Conservation (phyloP, 2,113 vertebrate genomes). For the Thalassarche chlororhynchos region DNA sequence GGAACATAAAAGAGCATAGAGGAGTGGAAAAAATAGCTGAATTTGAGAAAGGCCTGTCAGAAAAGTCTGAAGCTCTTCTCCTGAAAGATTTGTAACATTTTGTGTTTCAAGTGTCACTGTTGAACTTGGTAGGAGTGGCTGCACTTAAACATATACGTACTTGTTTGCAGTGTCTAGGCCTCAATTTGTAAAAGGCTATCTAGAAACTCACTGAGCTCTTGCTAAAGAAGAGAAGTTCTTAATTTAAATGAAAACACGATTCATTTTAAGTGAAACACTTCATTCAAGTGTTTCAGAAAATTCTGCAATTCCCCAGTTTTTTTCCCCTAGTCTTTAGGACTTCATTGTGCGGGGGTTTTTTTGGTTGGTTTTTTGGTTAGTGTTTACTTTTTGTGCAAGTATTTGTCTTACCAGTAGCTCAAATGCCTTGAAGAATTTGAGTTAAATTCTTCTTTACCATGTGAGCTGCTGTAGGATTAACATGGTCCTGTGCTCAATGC, state of each 20-base stretch:
- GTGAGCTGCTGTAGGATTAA: background rate
- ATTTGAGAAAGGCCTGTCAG: background rate
- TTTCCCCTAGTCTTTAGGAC: background rate
- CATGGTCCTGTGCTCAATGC: background rate
- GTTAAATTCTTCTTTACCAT: background rate
- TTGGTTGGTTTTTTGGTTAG: background rate
- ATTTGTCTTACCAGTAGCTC: background rate
- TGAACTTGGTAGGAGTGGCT: background rate
- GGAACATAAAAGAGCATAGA: background rate
- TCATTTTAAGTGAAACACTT: background rate
- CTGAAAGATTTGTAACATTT: background rate
- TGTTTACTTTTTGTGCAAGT: background rate
- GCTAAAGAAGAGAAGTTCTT: background rate
- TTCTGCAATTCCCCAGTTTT: background rate
- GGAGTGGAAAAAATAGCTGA: background rate
- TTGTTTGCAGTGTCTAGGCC: background rate
- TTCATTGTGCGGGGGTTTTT: background rate
- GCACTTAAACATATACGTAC: background rate
- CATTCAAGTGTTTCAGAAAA: background rate
- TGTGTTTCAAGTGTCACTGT: background rate
- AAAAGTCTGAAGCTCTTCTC: background rate
- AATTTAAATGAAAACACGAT: background rate
- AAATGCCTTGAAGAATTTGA: background rate
- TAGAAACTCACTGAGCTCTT: background rate
- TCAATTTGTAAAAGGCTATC: background rate